Base-by-base conservation (phyloP, 2,797 vertebrate genomes). In the Pangasius djambal region DNA sequence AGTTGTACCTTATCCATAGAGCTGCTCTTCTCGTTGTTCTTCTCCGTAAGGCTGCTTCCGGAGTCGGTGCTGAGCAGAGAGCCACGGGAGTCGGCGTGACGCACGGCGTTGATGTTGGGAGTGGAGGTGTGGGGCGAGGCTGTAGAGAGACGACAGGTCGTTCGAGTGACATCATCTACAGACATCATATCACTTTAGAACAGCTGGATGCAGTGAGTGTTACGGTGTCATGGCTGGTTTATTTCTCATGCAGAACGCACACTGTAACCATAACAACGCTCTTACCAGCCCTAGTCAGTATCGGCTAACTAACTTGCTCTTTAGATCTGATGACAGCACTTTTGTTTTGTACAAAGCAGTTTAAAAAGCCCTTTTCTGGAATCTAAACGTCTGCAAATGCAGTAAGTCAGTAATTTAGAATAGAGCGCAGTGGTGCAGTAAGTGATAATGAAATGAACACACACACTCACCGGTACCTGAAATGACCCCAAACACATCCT, bases 61-160 rank as follows among this genome's bases (percentile, higher is more conserved):
- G 99, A 99, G 93, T 99, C 99, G 0, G 98, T 99, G 94, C 98
- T 99, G 94, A 98, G 93, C 87, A 99, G 96, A 20, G 99, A 99
- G 34, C 97, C 98, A 92, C 98, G 96, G 25, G 98, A 99, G 93
- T 98, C 99, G 0, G 98, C 97, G 0, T 97, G 98, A 84, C 96
- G 96, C 89, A 98, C 97, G 0, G 96, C 96, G 84, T 96, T 97
- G 91, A 98, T 92, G 77, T 98, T 99, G 34, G 98, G 97, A 34
- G 97, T 98, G 57, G 97, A 99, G 16, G 96, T 97, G 57, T 98
- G 98, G 0, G 98, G 97, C 28, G 97, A 97, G 63, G 98, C 98
- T 99, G 90, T 48, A 48, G 31, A 83, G 61, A 55, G 28, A 67
- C 0, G 20, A 37, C 55, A 22, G 34, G 31, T 79, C 50, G 6